A percentile compares a stretch with the other conserved stretches of the same genome.
phyloP scores from a whole-genome alignment of 2,888 invertebrate genomes.

The Lasioglossum villosulum region DNA sequence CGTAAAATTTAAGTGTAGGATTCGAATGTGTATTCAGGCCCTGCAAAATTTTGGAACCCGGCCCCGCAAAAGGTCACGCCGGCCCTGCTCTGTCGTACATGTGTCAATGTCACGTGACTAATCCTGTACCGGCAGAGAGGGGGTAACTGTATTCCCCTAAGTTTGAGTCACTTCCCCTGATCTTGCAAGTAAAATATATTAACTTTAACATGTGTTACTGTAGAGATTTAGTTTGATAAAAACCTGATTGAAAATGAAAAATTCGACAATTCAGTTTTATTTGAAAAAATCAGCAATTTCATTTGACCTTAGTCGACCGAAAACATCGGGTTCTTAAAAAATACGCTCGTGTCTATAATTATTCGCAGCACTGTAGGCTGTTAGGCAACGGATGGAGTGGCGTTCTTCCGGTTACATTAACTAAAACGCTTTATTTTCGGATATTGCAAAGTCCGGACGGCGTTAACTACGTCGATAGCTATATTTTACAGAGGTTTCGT shows the following conservation, averaged over 20 bases:
- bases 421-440: conserved; percentile 10
- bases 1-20: too few species aligned
- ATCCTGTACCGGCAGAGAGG: too few species aligned
- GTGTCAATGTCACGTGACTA: too few species aligned
- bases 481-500: conserved; percentile 1
- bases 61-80: too few species aligned
- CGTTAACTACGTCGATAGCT: not conserved
- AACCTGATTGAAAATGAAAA: not conserved
- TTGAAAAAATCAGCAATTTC: not conserved
- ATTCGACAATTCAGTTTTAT: not conserved
- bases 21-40: too few species aligned
- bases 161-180: too few species aligned
- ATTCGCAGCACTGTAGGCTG: not conserved
- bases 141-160: too few species aligned
- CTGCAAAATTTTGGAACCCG: too few species aligned
- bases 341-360: not conserved
- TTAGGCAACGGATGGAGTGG: not conserved
- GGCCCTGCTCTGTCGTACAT: too few species aligned
- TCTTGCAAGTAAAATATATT: too few species aligned
- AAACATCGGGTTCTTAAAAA: conserved; percentile 3
- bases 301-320: not conserved
- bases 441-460: not conserved
- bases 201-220: not conserved
- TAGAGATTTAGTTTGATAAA: not conserved
- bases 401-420: conserved; percentile 1